phyloP scores from a whole-genome alignment of 2,113 vertebrate genomes.

The Crotalus helleri region DNA sequence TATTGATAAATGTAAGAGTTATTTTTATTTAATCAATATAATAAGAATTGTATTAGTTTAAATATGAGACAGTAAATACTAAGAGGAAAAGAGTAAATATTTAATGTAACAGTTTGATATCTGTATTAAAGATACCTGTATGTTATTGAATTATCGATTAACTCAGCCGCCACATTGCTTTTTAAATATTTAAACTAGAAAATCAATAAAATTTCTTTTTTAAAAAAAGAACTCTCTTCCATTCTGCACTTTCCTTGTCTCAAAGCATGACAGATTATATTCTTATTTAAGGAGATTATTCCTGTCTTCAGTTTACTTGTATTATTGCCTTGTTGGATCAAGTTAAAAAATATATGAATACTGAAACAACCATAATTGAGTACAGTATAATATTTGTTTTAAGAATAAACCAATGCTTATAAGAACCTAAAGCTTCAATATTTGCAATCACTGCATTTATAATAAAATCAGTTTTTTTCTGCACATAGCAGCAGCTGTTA shows the following conservation, averaged over 20 bases:
- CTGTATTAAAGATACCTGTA: too few relatives aligned
- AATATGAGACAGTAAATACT: too few relatives aligned
- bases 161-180: too few relatives aligned
- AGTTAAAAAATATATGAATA: not conserved
- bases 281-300: not conserved
- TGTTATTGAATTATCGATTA: too few relatives aligned
- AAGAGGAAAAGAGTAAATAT: too few relatives aligned
- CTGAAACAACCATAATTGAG: not conserved
- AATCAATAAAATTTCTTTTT: too few relatives aligned
- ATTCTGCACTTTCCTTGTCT: not conserved
- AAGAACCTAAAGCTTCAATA: not conserved
- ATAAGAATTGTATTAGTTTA: too few relatives aligned
- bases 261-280: not conserved
- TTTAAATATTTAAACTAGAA: too few relatives aligned
- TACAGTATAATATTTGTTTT: constrained; percentile 4
- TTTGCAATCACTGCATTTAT: constrained; percentile 24
- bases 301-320: not conserved
- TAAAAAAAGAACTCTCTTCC: constrained; percentile 7
- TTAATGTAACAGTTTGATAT: too few relatives aligned
- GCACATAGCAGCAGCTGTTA: not conserved
- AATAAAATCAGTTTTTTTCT: not conserved
- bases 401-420: constrained; percentile 47
- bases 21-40: too few relatives aligned
- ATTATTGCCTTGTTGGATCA: constrained; percentile 1
- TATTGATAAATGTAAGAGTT: too few relatives aligned